Evolutionary conservation across 2,797 vertebrate species (phyloP).

Genomic region (Sternotherus odoratus): DNA sequence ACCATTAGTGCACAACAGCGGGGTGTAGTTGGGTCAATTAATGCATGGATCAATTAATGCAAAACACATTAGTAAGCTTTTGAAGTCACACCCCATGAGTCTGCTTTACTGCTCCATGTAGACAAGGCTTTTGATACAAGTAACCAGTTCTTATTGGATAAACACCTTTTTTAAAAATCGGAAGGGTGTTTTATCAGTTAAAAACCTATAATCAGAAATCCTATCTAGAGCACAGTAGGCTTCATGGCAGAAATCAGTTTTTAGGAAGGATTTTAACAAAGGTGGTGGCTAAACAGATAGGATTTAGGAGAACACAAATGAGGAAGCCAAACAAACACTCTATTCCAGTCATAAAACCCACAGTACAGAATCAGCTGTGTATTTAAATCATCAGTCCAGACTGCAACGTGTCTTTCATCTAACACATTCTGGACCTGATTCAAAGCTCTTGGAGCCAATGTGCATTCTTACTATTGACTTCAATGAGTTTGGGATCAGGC

Average conservation of each 20-base stretch:
- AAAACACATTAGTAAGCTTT: not conserved
- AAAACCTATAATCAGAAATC: not conserved
- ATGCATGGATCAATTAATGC: not conserved
- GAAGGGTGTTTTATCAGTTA: not conserved
- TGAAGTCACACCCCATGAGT: not conserved
- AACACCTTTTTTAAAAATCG: not conserved
- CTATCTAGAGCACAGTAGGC: not conserved
- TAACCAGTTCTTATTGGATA: not conserved
- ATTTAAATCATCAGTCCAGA: not conserved
- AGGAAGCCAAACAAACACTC: not conserved
- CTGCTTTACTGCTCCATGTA: not conserved
- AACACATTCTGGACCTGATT: not conserved
- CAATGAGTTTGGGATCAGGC: not conserved
- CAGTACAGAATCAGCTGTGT: accelerated
- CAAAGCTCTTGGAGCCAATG: not conserved
- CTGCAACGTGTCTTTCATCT: not conserved
- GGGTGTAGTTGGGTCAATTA: no score
- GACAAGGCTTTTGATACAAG: not conserved
- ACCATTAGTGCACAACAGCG: not conserved
- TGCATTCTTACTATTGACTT: not conserved
- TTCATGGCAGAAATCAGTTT: not conserved
- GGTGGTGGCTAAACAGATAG: no score
- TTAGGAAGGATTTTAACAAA: no score
- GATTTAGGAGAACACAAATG: not conserved
- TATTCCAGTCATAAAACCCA: accelerated